Evolutionary conservation across 2,888 invertebrate species (phyloP), one percentile per base, ranked within the genome.

Genomic region (Belgica antarctica): DNA sequence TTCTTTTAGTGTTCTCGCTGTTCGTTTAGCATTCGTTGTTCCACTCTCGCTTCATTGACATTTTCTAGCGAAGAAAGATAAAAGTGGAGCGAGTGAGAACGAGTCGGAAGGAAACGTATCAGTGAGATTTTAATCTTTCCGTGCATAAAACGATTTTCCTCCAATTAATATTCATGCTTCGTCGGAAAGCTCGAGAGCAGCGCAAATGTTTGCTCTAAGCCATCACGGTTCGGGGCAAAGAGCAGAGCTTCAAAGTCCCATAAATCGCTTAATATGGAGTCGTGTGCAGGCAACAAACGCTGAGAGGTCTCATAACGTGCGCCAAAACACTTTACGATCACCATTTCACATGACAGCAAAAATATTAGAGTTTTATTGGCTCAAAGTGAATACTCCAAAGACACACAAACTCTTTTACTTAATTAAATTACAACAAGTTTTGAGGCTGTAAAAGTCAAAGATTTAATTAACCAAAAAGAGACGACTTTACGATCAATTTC

Each of bases 321-420:
- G 5, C 41, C n/a, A 41, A 10, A 47, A 28, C n/a, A 27, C 57
- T 68, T 57, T 57, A 52, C 22, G 52, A 68, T 25, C 22, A 22
- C 4, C 19, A 12, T 17, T 57, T 57, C 31, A 17, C 10, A 5
- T 68, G 57, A 68, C 68, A 57, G 31, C 52, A 28, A 57, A 68
- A 34, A 68, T 57, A 68, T 68, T 68, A 19, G 25, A 28, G 22
- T 68, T 68, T 68, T 68, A 68, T 68, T 68, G 52, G 52, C 52
- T 52, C 22, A 22, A 46, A 46, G 46, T 15, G 15, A 46, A 5
- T n/a, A n/a, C n/a, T n/a, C n/a, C n/a, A n/a, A n/a, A n/a, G n/a
- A n/a, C n/a, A n/a, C n/a, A n/a, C n/a, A n/a, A n/a, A n/a, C n/a
- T 5, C 15, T 52, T 52, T 22, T 52, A 22, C 52, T 52, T 52